Percentiles rank a stretch among this genome's conserved stretches.
Evolutionary conservation across 2,113 vertebrate species (phyloP).

Genomic region (Dipodomys spectabilis): DNA sequence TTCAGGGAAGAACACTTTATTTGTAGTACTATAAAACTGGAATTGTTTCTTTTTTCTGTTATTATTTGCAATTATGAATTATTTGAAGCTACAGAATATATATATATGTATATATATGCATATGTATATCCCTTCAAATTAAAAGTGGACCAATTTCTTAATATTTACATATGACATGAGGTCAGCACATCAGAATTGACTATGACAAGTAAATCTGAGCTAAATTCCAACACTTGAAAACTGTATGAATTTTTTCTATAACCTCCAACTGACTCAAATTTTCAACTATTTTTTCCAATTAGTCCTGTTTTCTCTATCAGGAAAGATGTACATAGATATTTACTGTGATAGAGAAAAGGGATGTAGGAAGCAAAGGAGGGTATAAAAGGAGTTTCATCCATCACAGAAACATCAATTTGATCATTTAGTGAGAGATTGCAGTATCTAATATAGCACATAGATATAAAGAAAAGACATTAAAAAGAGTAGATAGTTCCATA

Average conservation of each 20-base stretch:
- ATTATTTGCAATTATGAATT: not conserved
- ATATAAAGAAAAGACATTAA: not conserved
- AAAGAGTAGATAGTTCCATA: not conserved
- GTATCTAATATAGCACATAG: not conserved
- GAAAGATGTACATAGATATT: not conserved
- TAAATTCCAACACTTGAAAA: not conserved
- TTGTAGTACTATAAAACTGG: not conserved
- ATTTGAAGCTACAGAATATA: slow-evolving; percentile 23
- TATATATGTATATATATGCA: no score
- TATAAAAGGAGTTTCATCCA: no score
- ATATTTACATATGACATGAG: not conserved
- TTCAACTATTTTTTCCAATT: not conserved
- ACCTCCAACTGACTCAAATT: not conserved
- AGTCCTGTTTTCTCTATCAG: not conserved
- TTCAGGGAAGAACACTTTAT: not conserved
- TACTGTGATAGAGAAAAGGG: not conserved
- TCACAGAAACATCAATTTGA: not conserved
- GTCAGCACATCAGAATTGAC: not conserved
- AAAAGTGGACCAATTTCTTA: not conserved
- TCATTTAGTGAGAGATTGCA: not conserved
- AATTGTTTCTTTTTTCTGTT: not conserved
- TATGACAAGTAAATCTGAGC: not conserved
- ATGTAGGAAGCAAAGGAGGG: not conserved
- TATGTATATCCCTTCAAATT: not conserved
- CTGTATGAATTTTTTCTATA: not conserved